phyloP scores from a whole-genome alignment of 2,888 invertebrate genomes.

The Lasius fuliginosus region DNA sequence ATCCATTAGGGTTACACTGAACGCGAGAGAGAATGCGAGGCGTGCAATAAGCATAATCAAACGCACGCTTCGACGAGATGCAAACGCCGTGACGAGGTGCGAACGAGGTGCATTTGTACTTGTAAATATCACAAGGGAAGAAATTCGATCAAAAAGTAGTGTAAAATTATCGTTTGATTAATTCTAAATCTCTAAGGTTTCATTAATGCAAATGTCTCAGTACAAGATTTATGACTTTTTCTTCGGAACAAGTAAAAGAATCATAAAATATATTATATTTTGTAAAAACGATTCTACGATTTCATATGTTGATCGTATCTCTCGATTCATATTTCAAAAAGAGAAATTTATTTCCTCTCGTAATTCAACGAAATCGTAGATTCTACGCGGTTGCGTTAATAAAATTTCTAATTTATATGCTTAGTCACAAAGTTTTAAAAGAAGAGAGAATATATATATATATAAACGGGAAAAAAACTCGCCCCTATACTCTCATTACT shows the following conservation, averaged over 20 bases:
- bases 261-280: background rate
- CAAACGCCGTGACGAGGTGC: background rate
- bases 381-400: constrained; percentile 11
- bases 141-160: background rate
- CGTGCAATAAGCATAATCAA: constrained; percentile 26
- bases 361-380: constrained; percentile 16
- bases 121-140: background rate
- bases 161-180: background rate
- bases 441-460: background rate
- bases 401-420: constrained; percentile 42
- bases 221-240: background rate
- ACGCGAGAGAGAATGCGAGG: constrained; percentile 41
- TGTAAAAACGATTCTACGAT: background rate
- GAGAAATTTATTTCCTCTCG: constrained; percentile 20
- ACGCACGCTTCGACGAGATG: constrained; percentile 23
- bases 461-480: too few relatives aligned
- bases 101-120: background rate
- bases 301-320: background rate
- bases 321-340: background rate
- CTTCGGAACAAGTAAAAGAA: background rate
- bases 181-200: background rate
- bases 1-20: constrained; percentile 57
- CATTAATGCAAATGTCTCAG: background rate
- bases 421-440: constrained; percentile 24
- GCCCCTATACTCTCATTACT: background rate